Base-by-base conservation (phyloP, 2,888 invertebrate species). In the Morpho helenor region DNA sequence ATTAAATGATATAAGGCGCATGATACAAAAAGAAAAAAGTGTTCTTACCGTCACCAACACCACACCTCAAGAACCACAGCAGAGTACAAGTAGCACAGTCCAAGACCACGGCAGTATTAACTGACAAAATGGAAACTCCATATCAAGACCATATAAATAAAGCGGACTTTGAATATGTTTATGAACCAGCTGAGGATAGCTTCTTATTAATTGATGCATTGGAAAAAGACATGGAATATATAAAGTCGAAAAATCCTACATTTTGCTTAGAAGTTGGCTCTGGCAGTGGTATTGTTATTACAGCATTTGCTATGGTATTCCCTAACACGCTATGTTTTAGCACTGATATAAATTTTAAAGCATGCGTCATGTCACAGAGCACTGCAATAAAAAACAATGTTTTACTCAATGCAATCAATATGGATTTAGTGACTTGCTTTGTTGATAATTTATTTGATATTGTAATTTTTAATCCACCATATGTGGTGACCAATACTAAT, bases 181-280 rank as follows among this genome's bases (percentile, higher is more conserved):
- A 99, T 80, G 98, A 99, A 80, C 99, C 99, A 48, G 94, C 98
- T 0, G 99, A 99, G 88, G 99, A 99, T 83, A 96, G 97, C 8
- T 99, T 98, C 82, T 91, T 99, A 9, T 90, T 99, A 57, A 91
- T 99, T 57, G 99, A 99, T 91, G 97, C 98, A 6, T 85, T 99
- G 67, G 98, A 99, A 87, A 89, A 91, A 62, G 99, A 99, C 75
- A 76, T 96, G 56, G 67, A 84, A 8, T 92, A 84, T 67, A 81
- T 95, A 52, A 86, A 89, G 68, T 66, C 71, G 1, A 79, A 84
- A 64, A 91, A 93, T 54, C 96, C 97, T 0, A 71, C 74, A 23
- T 80, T 95, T 59, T 95, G 95, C 67, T 80, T 98, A 60, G 99
- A 99, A 92, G 93, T 98, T 65, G 99, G 99, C 0, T 95, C 96